These are phyloP conservation scores for Ectemnius lituratus DNA, from an alignment of 2,888 invertebrate genomes.

Conservation along the genomic window DNA sequence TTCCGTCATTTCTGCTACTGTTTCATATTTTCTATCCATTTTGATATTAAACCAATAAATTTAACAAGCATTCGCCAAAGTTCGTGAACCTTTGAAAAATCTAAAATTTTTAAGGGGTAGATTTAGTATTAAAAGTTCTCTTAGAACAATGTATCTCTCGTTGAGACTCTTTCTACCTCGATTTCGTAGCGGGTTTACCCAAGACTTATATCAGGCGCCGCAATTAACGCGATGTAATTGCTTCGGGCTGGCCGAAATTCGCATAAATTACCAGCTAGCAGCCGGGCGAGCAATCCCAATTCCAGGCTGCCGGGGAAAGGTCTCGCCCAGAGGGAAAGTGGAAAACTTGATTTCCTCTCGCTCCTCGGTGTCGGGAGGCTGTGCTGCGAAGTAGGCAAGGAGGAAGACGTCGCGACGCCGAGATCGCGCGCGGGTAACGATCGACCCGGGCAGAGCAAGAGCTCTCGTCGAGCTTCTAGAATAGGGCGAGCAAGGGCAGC, in stretches of 20 bases:
- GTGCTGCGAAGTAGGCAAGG: slow-evolving; percentile 26
- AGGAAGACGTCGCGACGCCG: slow-evolving; percentile 63
- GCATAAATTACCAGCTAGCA: slow-evolving; percentile 21
- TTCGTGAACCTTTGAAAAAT: too few species aligned
- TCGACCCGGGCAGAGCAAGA: slow-evolving; percentile 36
- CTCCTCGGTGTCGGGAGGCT: background rate
- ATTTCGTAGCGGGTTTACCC: too few species aligned
- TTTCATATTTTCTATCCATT: too few species aligned
- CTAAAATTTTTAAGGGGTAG: too few species aligned
- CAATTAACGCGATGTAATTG: slow-evolving; percentile 6
- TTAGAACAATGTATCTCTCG: too few species aligned
- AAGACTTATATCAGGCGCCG: background rate
- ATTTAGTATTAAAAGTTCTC: too few species aligned
- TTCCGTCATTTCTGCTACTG: too few species aligned
- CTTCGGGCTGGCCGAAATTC: slow-evolving; percentile 32
- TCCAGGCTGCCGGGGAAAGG: slow-evolving; percentile 40
- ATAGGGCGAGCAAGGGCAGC: background rate
- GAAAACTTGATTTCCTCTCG: slow-evolving; percentile 57
- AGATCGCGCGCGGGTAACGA: slow-evolving; percentile 64
- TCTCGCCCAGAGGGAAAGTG: slow-evolving; percentile 54
- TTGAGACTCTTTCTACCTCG: too few species aligned
- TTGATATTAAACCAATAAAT: too few species aligned
- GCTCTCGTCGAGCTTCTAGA: too few species aligned
- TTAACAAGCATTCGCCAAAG: too few species aligned
- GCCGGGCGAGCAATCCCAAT: background rate